Evolutionary conservation across 2,888 invertebrate genomes (phyloP).

Genomic region (Scotopteryx bipunctaria): DNA sequence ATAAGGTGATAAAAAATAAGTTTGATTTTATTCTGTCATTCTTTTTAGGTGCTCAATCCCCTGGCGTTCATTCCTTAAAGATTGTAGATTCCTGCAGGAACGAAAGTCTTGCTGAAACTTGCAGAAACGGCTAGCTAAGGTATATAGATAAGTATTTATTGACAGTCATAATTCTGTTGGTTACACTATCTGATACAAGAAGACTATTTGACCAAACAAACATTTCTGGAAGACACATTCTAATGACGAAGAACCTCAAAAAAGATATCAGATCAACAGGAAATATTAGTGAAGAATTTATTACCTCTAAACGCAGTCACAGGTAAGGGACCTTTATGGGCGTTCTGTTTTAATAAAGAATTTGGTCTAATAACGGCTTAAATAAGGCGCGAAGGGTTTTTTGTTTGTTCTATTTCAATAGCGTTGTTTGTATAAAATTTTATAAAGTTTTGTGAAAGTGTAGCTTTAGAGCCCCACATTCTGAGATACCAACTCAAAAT

Average conservation of each 20-base stretch:
- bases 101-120: too few species aligned
- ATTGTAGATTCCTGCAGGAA: too few species aligned
- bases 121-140: too few species aligned
- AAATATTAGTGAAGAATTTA: conserved; percentile 29
- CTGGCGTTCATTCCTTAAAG: too few species aligned
- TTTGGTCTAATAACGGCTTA: conserved; percentile 58
- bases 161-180: too few species aligned
- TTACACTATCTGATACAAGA: too few species aligned
- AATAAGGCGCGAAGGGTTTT: conserved; percentile 68
- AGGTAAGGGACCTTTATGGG: conserved; percentile 57
- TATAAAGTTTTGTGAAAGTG: conserved; percentile 37
- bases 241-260: conserved; percentile 13
- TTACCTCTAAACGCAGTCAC: conserved; percentile 29
- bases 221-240: background rate
- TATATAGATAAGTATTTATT: too few species aligned
- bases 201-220: background rate
- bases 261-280: conserved; percentile 26
- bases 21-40: too few species aligned
- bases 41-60: too few species aligned
- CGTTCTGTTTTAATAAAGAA: conserved; percentile 66
- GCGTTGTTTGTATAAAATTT: conserved; percentile 54
- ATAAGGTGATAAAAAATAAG: too few species aligned
- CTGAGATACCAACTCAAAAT: too few species aligned
- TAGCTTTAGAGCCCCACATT: too few species aligned
- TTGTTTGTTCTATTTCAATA: conserved; percentile 55